Evolutionary conservation across 2,797 vertebrate species (phyloP).

Genomic region (Centropyge bicolor): DNA sequence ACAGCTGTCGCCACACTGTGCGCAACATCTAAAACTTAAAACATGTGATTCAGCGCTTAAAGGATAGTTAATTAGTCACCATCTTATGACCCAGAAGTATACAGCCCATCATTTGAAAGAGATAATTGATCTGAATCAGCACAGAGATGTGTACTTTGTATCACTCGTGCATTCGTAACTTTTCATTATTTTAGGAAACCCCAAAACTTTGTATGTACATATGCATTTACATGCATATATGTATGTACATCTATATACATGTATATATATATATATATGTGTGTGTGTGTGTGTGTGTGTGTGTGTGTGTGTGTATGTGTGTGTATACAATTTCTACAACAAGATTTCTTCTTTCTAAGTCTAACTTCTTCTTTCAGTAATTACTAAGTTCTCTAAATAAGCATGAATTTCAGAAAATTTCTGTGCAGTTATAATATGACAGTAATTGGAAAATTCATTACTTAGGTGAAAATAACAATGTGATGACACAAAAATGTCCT

Average conservation of each 20-base stretch:
- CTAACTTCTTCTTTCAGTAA: too few relatives aligned
- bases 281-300: too few relatives aligned
- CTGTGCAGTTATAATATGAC: background rate
- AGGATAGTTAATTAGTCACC: slow-evolving; percentile 63
- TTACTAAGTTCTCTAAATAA: too few relatives aligned
- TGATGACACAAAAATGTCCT: background rate
- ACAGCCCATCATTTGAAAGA: slow-evolving; percentile 23
- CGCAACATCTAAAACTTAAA: slow-evolving; percentile 50
- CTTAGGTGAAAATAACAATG: background rate
- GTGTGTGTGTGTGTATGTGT: too few relatives aligned
- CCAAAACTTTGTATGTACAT: too few relatives aligned
- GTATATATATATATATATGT: too few relatives aligned
- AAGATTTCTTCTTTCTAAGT: too few relatives aligned
- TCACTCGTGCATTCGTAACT: background rate
- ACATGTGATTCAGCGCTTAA: slow-evolving; percentile 73
- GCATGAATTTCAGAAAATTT: too few relatives aligned
- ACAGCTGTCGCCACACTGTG: slow-evolving; percentile 8
- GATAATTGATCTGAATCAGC: slow-evolving; percentile 36
- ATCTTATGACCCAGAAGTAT: too few relatives aligned
- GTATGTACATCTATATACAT: too few relatives aligned
- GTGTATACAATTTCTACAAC: too few relatives aligned
- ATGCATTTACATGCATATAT: too few relatives aligned
- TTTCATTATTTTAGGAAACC: background rate
- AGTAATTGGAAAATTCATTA: background rate
- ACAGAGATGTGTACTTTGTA: slow-evolving; percentile 7